Base-by-base conservation (phyloP, 2,888 invertebrate genomes). In the Mesorhabditis sp. region DNA sequence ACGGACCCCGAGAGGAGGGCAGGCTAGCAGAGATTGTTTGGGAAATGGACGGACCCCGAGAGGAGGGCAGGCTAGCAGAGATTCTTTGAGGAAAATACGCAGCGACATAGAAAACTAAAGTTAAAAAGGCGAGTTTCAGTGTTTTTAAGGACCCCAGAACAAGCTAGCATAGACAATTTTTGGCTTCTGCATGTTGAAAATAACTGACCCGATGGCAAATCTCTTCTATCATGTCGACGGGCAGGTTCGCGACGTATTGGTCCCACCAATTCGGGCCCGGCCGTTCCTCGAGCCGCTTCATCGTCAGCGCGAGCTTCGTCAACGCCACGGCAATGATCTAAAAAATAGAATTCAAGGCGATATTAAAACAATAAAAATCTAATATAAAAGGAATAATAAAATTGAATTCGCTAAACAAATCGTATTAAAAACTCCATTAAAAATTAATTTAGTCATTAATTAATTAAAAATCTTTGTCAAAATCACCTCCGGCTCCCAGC, bases 251-350 rank as follows among this genome's bases (percentile, higher is more conserved):
- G 0, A 97, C 93, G 86, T 95, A 95, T 91, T 93, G 92, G 83
- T 97, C 96, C 96, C 96, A 98, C 98, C 98, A 98, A 69, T 87
- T 86, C 67, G 83, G 83, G 13, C 45, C 44, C 68, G 43, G 7
- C 44, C 15, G 89, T 0, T 96, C 93, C 83, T 95, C 95, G 87
- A 95, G 95, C 87, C 95, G 95, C 86, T 93, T 94, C 42, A 98
- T 89, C 86, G 96, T 95, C 68, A 95, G 93, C 0, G 97, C 95
- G 72, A 99, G 89, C 87, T 97, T 95, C 90, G 98, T 94, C 10
- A 98, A 89, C 0, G 97, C 95, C 5, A 97, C 95, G 0, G 97
- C 96, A 6, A 89, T 87, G 63, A 98, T 94, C 79, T 82, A 65
- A 67, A 74, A 13, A 41, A 13, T n/a, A 13, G 6, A 10, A 66